Percentiles rank a stretch among this genome's conserved stretches.
These are phyloP conservation scores for Zaprionus nigranus DNA, from an alignment of 1,140 invertebrate genomes.

Conservation along the genomic window DNA sequence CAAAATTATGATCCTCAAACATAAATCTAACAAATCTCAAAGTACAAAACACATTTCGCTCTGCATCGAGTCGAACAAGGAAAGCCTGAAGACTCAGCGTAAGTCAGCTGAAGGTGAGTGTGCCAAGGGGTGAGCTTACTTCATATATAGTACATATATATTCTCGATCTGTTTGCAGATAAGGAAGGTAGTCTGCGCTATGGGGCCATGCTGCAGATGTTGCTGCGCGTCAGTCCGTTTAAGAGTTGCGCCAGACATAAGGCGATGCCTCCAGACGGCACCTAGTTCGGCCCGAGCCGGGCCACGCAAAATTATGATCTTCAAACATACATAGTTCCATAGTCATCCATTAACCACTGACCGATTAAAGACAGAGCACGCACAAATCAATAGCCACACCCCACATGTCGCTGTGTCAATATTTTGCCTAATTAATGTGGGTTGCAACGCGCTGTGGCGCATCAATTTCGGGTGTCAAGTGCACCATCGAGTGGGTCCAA, in stretches of 20 bases:
- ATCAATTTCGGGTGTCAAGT: slow-evolving; percentile 78
- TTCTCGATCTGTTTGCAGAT: slow-evolving; percentile 35
- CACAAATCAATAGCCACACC: slow-evolving; percentile 69
- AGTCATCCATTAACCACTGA: slow-evolving; percentile 18
- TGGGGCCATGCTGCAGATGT: slow-evolving; percentile 51
- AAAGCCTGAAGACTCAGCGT: neutral
- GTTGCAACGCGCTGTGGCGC: slow-evolving; percentile 43
- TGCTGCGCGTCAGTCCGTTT: slow-evolving; percentile 46
- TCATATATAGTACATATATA: neutral
- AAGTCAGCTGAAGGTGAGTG: neutral
- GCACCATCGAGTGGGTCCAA: slow-evolving; percentile 36
- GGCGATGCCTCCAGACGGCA: neutral
- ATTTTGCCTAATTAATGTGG: slow-evolving; percentile 81
- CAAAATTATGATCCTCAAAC: neutral
- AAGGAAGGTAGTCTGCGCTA: slow-evolving; percentile 27
- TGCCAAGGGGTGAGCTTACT: no score
- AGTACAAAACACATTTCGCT: neutral
- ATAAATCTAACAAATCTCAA: slow-evolving; percentile 1
- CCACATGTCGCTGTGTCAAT: slow-evolving; percentile 72
- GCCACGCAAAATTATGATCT: neutral
- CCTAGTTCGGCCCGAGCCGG: neutral
- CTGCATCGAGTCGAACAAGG: slow-evolving; percentile 5
- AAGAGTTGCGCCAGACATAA: neutral
- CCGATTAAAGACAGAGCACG: slow-evolving; percentile 46
- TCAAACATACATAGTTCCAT: neutral